phyloP scores from a whole-genome alignment of 2,888 invertebrate species.

The Ornithoptera alexandrae region DNA sequence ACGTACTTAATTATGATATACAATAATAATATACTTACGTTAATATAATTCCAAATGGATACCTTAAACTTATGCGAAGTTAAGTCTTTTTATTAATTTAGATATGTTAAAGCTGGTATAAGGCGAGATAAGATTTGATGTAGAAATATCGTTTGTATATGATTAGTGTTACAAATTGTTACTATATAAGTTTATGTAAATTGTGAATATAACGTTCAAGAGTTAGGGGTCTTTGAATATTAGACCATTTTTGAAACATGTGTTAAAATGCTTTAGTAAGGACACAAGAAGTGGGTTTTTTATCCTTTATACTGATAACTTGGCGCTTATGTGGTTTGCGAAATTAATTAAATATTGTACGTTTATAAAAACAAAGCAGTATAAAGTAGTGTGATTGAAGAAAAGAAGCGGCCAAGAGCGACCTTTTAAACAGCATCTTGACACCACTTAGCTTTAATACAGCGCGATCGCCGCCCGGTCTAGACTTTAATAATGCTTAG shows the following conservation, averaged over 20 bases:
- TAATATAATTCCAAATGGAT: neutral
- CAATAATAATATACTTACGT: neutral
- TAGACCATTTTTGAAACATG: too few relatives aligned
- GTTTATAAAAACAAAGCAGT: neutral
- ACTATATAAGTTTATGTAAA: too few relatives aligned
- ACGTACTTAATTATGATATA: neutral
- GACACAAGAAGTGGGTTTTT: neutral
- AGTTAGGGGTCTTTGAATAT: too few relatives aligned
- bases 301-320: neutral
- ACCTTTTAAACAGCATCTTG: slow-evolving; percentile 64
- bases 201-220: too few relatives aligned
- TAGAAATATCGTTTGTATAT: too few relatives aligned
- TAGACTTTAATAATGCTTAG: slow-evolving; percentile 25
- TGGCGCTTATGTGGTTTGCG: neutral
- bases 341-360: neutral
- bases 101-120: neutral
- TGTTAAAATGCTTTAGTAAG: neutral
- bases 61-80: neutral
- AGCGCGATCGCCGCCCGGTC: slow-evolving; percentile 58
- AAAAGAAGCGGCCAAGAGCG: slow-evolving; percentile 46
- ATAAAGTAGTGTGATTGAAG: slow-evolving; percentile 36
- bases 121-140: too few relatives aligned
- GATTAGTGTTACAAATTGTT: too few relatives aligned
- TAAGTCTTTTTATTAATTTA: neutral
- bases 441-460: slow-evolving; percentile 69